Evolutionary conservation across 1,140 invertebrate genomes (phyloP), one percentile per base, ranked within the genome.

Genomic region (Nomia melanderi): DNA sequence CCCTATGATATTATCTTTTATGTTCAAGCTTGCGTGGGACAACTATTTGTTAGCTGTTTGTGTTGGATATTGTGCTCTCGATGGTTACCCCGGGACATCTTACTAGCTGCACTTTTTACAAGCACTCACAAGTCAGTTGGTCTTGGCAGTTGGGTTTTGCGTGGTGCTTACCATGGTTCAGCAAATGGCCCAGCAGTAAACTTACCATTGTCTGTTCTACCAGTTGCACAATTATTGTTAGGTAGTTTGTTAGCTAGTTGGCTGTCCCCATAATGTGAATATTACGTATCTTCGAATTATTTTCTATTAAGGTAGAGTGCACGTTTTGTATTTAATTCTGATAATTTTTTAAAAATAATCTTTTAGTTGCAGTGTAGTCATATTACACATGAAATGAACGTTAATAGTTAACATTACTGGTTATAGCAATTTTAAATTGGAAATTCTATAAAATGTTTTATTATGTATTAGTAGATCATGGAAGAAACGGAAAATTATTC

Each of bases 51-150:
- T 23, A 90, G 87, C 64, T 88, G 85, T 72, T 72, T 92, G 2
- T 92, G 90, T 70, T 92, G 91, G 91, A 86, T 86, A 14, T 71
- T 92, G 31, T 91, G 89, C 60, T 88, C 88, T 29, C 85, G 84
- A 14, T 92, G 91, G 91, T 76, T 92, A 17, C 77, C 86, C 0
- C 83, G 86, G 54, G 79, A 89, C n/a, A 85, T 88, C 53, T 69
- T 92, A 6, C 27, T 91, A 25, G 89, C 91, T 1, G 87, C 90
- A 25, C 59, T 92, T 36, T 92, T 92, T 60, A 91, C 91, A 4
- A 90, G 88, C 72, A 92, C 90, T 20, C 90, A 91, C 63, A 92
- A 92, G 79, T 92, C 91, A 0, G 88, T 90, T 33, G 88, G 89
- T 50, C 87, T 92, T 27, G 90, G 91, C 5, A 89, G 90, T 7